Conservation (phyloP, 2,888 invertebrate species). For the Trichopoda pennipes region DNA sequence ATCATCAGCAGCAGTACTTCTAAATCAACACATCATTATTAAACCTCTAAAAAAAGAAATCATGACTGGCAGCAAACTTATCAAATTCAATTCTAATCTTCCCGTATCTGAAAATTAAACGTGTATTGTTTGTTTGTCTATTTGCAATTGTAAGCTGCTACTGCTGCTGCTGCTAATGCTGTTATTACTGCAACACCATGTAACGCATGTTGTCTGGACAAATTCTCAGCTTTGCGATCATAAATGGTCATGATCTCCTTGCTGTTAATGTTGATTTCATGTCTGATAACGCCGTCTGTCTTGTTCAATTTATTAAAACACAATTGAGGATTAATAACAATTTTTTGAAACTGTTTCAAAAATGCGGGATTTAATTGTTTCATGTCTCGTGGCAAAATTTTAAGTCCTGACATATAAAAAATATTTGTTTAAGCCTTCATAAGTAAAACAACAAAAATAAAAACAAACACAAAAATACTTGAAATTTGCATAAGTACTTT, state of each 20-base stretch:
- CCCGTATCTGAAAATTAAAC: constrained; percentile 60
- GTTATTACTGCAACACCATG: constrained; percentile 8
- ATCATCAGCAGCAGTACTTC: constrained; percentile 59
- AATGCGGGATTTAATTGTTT: constrained; percentile 41
- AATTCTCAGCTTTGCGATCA: constrained; percentile 45
- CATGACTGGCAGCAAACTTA: constrained; percentile 71
- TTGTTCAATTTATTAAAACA: constrained; percentile 37
- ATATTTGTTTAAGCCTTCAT: neutral
- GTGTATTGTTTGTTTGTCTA: constrained; percentile 27
- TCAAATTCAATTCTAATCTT: constrained; percentile 80
- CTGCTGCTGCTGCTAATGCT: neutral
- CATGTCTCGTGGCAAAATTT: constrained; percentile 74
- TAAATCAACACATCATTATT: constrained; percentile 71
- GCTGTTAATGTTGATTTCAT: constrained; percentile 64
- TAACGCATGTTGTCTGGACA: constrained; percentile 19
- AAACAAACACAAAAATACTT: neutral
- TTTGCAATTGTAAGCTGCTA: constrained; percentile 32
- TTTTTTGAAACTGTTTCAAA: constrained; percentile 21
- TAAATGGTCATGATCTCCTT: constrained; percentile 30
- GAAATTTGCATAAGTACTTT: constrained; percentile 7
- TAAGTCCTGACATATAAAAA: constrained; percentile 60
- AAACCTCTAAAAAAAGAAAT: constrained; percentile 16
- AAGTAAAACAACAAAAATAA: no score
- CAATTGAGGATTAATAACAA: constrained; percentile 44
- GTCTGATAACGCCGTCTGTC: constrained; percentile 46